phyloP scores from a whole-genome alignment of 92 coral and sea anemone species.

The Metridium senile region DNA sequence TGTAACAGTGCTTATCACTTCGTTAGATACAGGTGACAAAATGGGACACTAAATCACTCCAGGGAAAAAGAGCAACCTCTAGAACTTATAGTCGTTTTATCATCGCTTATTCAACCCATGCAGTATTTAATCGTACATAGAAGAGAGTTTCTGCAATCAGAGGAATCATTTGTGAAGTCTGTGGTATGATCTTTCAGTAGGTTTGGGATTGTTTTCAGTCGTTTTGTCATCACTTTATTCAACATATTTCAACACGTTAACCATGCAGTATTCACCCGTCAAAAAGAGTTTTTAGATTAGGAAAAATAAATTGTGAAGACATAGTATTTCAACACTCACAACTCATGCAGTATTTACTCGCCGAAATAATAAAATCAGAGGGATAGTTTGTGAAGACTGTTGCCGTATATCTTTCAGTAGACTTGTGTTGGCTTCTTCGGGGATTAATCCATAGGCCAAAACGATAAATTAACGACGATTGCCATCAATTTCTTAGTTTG shows the following conservation, averaged over 20 bases:
- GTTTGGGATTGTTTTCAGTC: too few species aligned
- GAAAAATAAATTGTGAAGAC: too few species aligned
- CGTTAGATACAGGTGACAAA: conserved; percentile 11
- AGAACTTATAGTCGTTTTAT: neutral
- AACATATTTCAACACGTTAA: neutral
- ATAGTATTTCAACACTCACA: too few species aligned
- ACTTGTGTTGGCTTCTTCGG: neutral
- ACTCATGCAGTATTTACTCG: neutral
- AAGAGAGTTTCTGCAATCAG: too few species aligned
- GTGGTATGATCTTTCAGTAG: too few species aligned
- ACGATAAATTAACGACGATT: conserved; percentile 8
- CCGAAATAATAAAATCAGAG: neutral
- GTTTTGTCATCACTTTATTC: neutral
- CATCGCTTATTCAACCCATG: too few species aligned
- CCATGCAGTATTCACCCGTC: too few species aligned
- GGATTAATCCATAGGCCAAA: neutral
- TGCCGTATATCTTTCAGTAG: neutral
- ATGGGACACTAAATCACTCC: conserved; percentile 10
- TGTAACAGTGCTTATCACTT: conserved; percentile 6
- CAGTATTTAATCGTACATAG: too few species aligned
- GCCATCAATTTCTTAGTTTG: conserved; percentile 15
- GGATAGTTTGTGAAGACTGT: neutral
- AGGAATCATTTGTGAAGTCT: too few species aligned
- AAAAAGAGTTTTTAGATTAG: too few species aligned
- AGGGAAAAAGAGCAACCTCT: neutral